Conservation (phyloP, 2,113 vertebrate genomes). For the Prochilodus magdalenae region DNA sequence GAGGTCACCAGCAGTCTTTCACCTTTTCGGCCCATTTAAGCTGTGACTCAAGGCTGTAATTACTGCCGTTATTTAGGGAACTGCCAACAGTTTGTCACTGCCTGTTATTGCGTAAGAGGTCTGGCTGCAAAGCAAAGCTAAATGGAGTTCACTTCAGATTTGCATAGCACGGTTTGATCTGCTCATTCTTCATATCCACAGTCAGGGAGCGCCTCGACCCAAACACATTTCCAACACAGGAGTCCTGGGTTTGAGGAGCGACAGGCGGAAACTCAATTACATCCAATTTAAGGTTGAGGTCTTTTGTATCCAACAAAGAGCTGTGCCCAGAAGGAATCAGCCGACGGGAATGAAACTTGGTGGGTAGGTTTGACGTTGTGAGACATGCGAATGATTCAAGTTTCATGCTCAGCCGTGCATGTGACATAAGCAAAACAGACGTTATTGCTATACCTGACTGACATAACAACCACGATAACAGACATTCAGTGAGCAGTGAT, state of each 20-base stretch:
- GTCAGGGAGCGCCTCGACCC: neutral
- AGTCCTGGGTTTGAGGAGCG: neutral
- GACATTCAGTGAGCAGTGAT: too few relatives aligned
- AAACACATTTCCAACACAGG: neutral
- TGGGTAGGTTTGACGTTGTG: too few relatives aligned
- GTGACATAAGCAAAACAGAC: too few relatives aligned
- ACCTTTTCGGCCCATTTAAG: constrained; percentile 15
- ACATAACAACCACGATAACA: too few relatives aligned
- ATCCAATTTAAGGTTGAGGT: too few relatives aligned
- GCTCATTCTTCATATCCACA: neutral
- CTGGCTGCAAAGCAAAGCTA: neutral
- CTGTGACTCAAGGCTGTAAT: constrained; percentile 31
- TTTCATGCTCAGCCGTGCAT: too few relatives aligned
- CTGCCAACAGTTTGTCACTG: constrained; percentile 30
- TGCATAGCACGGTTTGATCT: neutral
- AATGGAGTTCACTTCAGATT: neutral
- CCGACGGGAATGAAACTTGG: too few relatives aligned
- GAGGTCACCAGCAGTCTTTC: neutral
- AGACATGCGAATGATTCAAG: too few relatives aligned
- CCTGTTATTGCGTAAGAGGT: neutral
- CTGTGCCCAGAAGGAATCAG: too few relatives aligned
- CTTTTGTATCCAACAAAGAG: too few relatives aligned
- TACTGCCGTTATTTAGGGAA: constrained; percentile 30
- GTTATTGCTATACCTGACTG: too few relatives aligned
- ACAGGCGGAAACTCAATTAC: too few relatives aligned